A percentile compares a stretch with the other conserved stretches of the same genome.
phyloP scores from a whole-genome alignment of 2,888 invertebrate genomes.

The Reticulitermes lucifugus region DNA sequence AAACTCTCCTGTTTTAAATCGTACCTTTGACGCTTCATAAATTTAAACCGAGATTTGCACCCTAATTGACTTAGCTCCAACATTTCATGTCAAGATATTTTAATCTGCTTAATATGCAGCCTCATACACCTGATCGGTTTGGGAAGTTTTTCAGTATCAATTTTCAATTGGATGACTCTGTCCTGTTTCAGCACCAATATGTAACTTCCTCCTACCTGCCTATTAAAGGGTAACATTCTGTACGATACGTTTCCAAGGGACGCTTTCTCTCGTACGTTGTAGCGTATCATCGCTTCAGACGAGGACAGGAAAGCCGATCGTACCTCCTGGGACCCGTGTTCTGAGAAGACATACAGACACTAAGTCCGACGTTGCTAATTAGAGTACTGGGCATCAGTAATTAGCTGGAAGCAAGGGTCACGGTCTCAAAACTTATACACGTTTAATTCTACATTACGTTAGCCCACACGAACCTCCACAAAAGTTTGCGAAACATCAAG shows the following conservation, averaged over 20 bases:
- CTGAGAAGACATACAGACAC: neutral
- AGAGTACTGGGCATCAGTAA: constrained; percentile 23
- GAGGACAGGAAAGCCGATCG: neutral
- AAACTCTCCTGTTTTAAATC: neutral
- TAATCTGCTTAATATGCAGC: neutral
- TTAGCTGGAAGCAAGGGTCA: constrained; percentile 17
- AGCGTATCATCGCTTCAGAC: constrained; percentile 3
- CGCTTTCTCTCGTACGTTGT: neutral
- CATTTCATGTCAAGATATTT: neutral
- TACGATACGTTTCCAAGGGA: constrained; percentile 29
- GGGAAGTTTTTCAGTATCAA: neutral
- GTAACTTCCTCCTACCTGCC: neutral
- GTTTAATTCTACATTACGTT: neutral
- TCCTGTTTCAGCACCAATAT: neutral
- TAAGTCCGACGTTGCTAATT: constrained; percentile 28
- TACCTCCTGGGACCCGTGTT: neutral
- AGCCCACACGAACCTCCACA: too few species aligned
- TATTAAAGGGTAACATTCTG: constrained; percentile 32
- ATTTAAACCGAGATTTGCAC: neutral
- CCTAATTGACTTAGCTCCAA: neutral
- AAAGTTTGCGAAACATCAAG: too few species aligned
- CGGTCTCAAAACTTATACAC: neutral
- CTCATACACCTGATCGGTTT: neutral
- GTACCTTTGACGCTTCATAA: neutral
- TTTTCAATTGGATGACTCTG: neutral